phyloP scores from a whole-genome alignment of 2,888 invertebrate species.

The Dasypolia templi region DNA sequence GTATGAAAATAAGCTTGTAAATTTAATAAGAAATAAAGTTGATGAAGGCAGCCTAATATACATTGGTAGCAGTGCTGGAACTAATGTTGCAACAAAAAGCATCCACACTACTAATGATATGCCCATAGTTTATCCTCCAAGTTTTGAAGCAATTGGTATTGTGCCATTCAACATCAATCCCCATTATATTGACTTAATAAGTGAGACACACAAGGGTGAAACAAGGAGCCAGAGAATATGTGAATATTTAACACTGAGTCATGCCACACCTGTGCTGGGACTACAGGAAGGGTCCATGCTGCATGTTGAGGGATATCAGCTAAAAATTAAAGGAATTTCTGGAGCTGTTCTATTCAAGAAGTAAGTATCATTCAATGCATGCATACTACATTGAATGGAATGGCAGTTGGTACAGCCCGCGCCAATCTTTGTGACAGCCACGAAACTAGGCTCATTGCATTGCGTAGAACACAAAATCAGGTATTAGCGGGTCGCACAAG shows the following conservation, averaged over 20 bases:
- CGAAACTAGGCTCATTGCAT: too few relatives aligned
- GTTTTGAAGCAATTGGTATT: constrained; percentile 93
- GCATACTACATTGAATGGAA: too few relatives aligned
- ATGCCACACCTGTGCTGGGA: constrained; percentile 92
- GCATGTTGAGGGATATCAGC: constrained; percentile 90
- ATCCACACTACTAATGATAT: constrained; percentile 97
- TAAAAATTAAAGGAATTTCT: constrained; percentile 91
- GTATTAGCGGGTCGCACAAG: too few relatives aligned
- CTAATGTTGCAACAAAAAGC: constrained; percentile 94
- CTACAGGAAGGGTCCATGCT: constrained; percentile 93
- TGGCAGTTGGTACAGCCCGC: too few relatives aligned
- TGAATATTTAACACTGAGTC: constrained; percentile 92
- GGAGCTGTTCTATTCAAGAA: constrained; percentile 92
- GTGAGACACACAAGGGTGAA: constrained; percentile 94
- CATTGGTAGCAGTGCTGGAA: constrained; percentile 95
- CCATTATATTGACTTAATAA: constrained; percentile 93
- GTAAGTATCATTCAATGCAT: too few relatives aligned
- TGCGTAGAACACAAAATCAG: too few relatives aligned
- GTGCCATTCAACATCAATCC: constrained; percentile 96
- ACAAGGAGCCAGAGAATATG: constrained; percentile 93
- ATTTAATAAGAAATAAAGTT: constrained; percentile 91
- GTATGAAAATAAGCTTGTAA: constrained; percentile 92
- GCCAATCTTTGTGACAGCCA: too few relatives aligned
- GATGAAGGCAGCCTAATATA: constrained; percentile 92
- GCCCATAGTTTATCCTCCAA: constrained; percentile 95